phyloP scores from a whole-genome alignment of 2,797 vertebrate species.

The Peromyscus nudipes region DNA sequence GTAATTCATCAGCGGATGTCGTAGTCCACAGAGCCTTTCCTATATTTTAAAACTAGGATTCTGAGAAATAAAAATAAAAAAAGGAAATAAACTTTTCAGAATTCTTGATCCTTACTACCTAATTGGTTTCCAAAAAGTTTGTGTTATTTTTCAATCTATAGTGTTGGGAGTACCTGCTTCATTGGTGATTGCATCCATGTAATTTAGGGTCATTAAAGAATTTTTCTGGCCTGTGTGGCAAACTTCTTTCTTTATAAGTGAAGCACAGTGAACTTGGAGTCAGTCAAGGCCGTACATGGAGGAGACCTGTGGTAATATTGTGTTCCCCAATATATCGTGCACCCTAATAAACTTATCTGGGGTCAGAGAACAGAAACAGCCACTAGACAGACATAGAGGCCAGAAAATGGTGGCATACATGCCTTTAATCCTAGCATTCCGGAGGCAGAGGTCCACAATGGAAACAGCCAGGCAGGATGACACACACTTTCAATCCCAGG shows the following conservation, averaged over 20 bases:
- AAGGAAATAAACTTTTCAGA: neutral
- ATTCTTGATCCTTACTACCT: neutral
- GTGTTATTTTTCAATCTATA: neutral
- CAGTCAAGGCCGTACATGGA: neutral
- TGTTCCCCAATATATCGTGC: too few species aligned
- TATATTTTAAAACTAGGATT: neutral
- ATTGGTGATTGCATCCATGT: neutral
- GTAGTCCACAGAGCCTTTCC: neutral
- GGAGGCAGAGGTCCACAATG: too few species aligned
- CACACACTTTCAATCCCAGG: too few species aligned
- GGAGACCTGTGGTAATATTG: too few species aligned
- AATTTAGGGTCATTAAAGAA: neutral
- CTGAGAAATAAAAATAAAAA: too few species aligned
- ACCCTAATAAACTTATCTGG: too few species aligned
- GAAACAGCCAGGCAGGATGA: too few species aligned
- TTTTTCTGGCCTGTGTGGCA: neutral
- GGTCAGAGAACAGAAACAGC: too few species aligned
- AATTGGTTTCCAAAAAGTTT: slow-evolving; percentile 29
- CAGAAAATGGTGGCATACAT: too few species aligned
- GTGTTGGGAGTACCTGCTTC: neutral
- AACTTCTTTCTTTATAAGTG: slow-evolving; percentile 56
- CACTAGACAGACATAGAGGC: too few species aligned
- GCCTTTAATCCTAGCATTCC: too few species aligned
- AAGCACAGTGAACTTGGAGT: neutral
- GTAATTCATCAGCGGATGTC: neutral